Percentiles rank a stretch among this genome's conserved stretches.
phyloP scores from a whole-genome alignment of 1,140 invertebrate genomes.

The Meloidogyne floridensis region DNA sequence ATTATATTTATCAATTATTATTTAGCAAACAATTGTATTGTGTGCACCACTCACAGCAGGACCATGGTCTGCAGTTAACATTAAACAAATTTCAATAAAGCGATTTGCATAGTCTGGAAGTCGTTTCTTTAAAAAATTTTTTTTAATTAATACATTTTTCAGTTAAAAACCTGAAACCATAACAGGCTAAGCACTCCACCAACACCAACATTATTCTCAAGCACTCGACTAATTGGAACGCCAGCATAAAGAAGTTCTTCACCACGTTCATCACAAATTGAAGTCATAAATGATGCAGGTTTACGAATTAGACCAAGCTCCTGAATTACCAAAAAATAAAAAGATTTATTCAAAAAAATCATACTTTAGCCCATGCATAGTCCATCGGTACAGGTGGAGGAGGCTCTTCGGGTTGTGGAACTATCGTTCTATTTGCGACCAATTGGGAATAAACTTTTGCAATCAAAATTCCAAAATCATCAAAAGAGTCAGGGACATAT shows the following conservation, averaged over 20 bases:
- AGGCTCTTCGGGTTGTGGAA: constrained; percentile 84
- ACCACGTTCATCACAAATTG: constrained; percentile 97
- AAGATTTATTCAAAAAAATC: neutral
- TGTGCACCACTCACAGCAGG: constrained; percentile 98
- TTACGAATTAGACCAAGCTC: constrained; percentile 96
- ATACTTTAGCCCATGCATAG: constrained; percentile 91
- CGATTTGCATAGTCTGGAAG: constrained; percentile 90
- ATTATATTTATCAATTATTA: too few species aligned
- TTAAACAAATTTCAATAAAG: constrained; percentile 98
- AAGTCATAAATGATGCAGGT: constrained; percentile 98
- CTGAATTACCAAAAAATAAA: constrained; percentile 66
- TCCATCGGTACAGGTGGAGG: constrained; percentile 99
- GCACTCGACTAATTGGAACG: constrained; percentile 92
- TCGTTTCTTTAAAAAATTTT: constrained; percentile 69
- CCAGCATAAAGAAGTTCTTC: constrained; percentile 96
- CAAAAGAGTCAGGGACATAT: constrained; percentile 87
- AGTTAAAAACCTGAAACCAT: constrained; percentile 85
- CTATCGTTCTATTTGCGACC: constrained; percentile 80
- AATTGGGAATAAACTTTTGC: constrained; percentile 78
- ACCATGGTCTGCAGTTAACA: constrained; percentile 98
- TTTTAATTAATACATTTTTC: constrained; percentile 29
- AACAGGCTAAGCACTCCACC: constrained; percentile 93
- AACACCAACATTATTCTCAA: constrained; percentile 81
- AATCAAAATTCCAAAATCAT: constrained; percentile 82
- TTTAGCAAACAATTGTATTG: constrained; percentile 88